These are phyloP conservation scores for Calliopum simillimum DNA, from an alignment of 2,888 invertebrate species.

Conservation along the genomic window DNA sequence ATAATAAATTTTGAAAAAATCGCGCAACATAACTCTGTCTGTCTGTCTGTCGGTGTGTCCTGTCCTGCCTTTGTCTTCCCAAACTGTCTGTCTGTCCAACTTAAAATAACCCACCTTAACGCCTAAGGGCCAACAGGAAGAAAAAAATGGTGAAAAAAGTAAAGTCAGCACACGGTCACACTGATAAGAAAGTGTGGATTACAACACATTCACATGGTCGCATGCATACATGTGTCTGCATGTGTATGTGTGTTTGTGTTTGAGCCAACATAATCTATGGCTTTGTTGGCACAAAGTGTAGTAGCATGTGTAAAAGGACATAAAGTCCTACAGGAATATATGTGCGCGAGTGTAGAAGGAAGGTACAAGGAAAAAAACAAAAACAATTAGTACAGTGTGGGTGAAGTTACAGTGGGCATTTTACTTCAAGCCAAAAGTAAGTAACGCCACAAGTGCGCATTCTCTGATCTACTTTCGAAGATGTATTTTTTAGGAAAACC, in stretches of 20 bases:
- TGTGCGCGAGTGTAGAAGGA: neutral
- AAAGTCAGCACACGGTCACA: neutral
- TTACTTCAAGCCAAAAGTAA: too few relatives aligned
- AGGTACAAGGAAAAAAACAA: neutral
- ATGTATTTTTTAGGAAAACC: too few relatives aligned
- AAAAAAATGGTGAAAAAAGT: neutral
- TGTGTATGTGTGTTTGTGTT: slow-evolving; percentile 23
- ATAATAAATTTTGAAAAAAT: slow-evolving; percentile 28
- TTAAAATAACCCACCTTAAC: too few relatives aligned
- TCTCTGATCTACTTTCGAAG: too few relatives aligned
- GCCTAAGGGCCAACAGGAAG: too few relatives aligned
- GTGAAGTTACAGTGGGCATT: neutral
- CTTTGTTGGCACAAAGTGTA: slow-evolving; percentile 33
- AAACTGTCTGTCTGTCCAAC: too few relatives aligned
- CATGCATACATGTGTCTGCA: slow-evolving; percentile 5
- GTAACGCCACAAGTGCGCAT: too few relatives aligned
- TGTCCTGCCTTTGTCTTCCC: too few relatives aligned
- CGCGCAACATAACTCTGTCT: slow-evolving; percentile 22
- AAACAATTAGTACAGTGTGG: neutral
- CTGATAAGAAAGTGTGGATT: slow-evolving; percentile 35
- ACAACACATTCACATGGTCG: slow-evolving; percentile 29
- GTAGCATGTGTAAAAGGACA: slow-evolving; percentile 32
- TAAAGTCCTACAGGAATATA: slow-evolving; percentile 32
- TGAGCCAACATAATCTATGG: slow-evolving; percentile 31
- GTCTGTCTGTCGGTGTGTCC: neutral